Base-by-base conservation (phyloP, 1,140 invertebrate species). In the Hyles vespertilio region DNA sequence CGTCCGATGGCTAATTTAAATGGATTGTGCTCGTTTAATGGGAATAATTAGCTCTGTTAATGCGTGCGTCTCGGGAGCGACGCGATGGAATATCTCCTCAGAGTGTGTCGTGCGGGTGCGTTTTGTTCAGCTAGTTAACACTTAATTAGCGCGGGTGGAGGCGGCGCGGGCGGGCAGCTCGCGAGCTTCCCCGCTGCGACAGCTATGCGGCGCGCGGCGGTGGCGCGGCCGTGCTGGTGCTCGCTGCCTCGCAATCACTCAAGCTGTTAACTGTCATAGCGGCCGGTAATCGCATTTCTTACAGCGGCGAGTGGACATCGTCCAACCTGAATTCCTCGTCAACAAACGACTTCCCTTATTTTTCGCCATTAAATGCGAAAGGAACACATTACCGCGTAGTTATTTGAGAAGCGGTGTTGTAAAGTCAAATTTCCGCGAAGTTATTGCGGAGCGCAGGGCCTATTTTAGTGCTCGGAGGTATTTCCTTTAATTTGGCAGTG, bases 1-100 rank as follows among this genome's bases (percentile, higher is more conserved):
- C 78, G 69, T 81, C 77, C 73, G 70, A 84, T 83, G 75, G 81
- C 82, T 86, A 87, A 89, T 87, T 87, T 87, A 80, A 87, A 89
- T 86, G 85, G 77, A 84, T 85, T 78, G 72, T 84, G 74, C 77
- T 63, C 59, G 65, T 81, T 83, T 83, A 84, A 83, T 87, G 72
- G 77, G 77, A 89, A 89, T 88, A 88, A 88, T 87, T 89, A 89
- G 79, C 79, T 76, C 55, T 74, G 63, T 77, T 75, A 76, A 74
- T 78, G 64, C 59, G 59, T 55, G 53, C 53, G 51, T 51, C 53
- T 53, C 52, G 40, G 47, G 44, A 52, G 34, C 32, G 60, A 51
- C 54, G 64, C 67, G 58, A 65, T 48, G 56, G 59, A 69, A 76
- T 70, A 69, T 81, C 69, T 75, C 66, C 63, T 63, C 50, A 64